Conservation (phyloP, 2,888 invertebrate species). For the Abrostola tripartita region DNA sequence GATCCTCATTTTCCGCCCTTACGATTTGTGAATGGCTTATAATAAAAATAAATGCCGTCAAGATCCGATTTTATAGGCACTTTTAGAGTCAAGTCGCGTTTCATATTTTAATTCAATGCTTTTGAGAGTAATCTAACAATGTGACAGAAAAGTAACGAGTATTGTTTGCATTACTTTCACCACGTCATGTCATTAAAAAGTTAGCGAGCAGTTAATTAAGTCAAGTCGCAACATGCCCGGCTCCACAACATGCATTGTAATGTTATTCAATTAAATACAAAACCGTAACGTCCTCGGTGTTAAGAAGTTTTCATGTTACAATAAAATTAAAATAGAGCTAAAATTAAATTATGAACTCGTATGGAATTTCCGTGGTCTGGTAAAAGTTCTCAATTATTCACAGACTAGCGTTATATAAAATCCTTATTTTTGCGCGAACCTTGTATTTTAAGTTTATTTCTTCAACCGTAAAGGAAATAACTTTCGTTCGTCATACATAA, state of each 20-base stretch:
- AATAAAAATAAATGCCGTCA: slow-evolving; percentile 41
- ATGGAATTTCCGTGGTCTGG: neutral
- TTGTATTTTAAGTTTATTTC: slow-evolving; percentile 25
- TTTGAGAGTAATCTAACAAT: slow-evolving; percentile 14
- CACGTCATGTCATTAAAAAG: slow-evolving; percentile 42
- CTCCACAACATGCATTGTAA: slow-evolving; percentile 30
- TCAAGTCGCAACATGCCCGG: slow-evolving; percentile 34
- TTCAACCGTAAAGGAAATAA: slow-evolving; percentile 20
- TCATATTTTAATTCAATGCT: slow-evolving; percentile 22
- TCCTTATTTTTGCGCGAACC: slow-evolving; percentile 12
- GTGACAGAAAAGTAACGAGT: slow-evolving; percentile 6
- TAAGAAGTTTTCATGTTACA: slow-evolving; percentile 6
- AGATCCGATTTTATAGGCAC: slow-evolving; percentile 35
- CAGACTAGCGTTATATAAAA: slow-evolving; percentile 5
- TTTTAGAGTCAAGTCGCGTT: slow-evolving; percentile 25
- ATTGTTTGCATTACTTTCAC: slow-evolving; percentile 31
- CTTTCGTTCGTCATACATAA: slow-evolving; percentile 38
- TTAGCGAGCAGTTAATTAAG: slow-evolving; percentile 47
- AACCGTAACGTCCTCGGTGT: slow-evolving; percentile 13
- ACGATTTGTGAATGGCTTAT: slow-evolving; percentile 35
- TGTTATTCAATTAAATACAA: slow-evolving; percentile 28
- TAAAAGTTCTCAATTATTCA: neutral
- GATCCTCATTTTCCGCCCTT: slow-evolving; percentile 25
- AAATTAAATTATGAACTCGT: neutral
- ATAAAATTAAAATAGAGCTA: slow-evolving; percentile 12